Percentiles rank a stretch among this genome's conserved stretches.
These are phyloP conservation scores for Epinephelus awoara DNA, from an alignment of 2,797 vertebrate genomes.

Conservation along the genomic window DNA sequence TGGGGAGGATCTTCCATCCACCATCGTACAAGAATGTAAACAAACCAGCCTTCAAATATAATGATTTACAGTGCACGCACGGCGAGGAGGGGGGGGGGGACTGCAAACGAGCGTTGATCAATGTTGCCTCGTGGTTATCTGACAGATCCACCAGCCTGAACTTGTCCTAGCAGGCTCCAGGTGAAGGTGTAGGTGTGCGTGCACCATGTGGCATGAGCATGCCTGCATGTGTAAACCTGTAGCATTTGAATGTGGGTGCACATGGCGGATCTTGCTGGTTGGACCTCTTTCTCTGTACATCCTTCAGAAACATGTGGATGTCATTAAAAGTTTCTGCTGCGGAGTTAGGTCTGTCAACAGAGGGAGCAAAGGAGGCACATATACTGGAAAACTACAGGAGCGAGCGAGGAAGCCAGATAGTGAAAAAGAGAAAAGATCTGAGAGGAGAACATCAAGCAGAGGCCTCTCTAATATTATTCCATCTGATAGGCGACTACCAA, in stretches of 20 bases:
- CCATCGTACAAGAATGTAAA: conserved; percentile 83
- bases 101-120: conserved; percentile 47
- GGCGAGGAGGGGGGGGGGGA: conserved; percentile 27
- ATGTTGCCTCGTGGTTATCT: conserved; percentile 68
- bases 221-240: conserved; percentile 44
- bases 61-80: conserved; percentile 65
- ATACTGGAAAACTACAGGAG: conserved; percentile 45
- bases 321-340: conserved; percentile 78
- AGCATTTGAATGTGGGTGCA: conserved; percentile 25
- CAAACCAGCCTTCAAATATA: conserved; percentile 79
- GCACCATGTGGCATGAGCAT: conserved; percentile 1
- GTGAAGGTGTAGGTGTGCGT: conserved; percentile 11
- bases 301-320: conserved; percentile 76
- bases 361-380: conserved; percentile 44
- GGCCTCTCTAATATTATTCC: conserved; percentile 63
- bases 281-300: conserved; percentile 49
- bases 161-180: conserved; percentile 75
- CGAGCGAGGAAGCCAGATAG: conserved; percentile 21
- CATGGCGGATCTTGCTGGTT: conserved; percentile 35
- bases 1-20: conserved; percentile 63
- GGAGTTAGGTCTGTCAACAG: conserved; percentile 61
- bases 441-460: conserved; percentile 61
- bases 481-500: conserved; percentile 72
- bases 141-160: conserved; percentile 71
- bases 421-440: conserved; percentile 40